Percentiles rank a stretch among this genome's conserved stretches.
phyloP scores from a whole-genome alignment of 1,140 invertebrate species.

The Drosophila nannoptera region DNA sequence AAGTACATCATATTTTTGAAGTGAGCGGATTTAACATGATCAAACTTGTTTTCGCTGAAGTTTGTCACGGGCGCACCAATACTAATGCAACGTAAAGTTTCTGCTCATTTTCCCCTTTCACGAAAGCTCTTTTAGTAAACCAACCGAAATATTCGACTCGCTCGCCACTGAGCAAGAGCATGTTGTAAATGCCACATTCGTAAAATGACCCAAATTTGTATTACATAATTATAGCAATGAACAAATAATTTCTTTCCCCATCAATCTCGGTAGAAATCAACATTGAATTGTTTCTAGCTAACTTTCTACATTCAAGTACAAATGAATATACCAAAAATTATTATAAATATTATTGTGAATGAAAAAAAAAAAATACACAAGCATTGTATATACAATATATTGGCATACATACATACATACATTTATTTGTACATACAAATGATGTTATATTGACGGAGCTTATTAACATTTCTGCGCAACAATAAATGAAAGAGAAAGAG shows the following conservation, averaged over 20 bases:
- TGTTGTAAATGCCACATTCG: constrained; percentile 71
- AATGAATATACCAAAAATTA: not conserved
- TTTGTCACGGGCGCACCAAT: constrained; percentile 40
- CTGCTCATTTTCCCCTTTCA: constrained; percentile 68
- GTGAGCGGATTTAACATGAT: constrained; percentile 43
- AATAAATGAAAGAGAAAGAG: constrained; percentile 55
- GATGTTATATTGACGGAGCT: constrained; percentile 33
- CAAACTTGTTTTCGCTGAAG: constrained; percentile 63
- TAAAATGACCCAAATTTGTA: constrained; percentile 76
- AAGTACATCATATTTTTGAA: constrained; percentile 52
- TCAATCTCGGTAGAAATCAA: constrained; percentile 17
- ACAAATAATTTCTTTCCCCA: constrained; percentile 39
- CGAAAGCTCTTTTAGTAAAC: constrained; percentile 70
- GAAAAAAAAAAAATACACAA: no score
- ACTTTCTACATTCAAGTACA: constrained; percentile 9
- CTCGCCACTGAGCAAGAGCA: constrained; percentile 47
- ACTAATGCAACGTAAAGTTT: constrained; percentile 40
- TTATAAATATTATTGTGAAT: no score
- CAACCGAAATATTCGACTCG: constrained; percentile 56
- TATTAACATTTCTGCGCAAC: constrained; percentile 61
- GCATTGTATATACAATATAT: no score
- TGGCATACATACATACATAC: constrained; percentile 20
- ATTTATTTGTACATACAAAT: constrained; percentile 18
- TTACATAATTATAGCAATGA: constrained; percentile 69
- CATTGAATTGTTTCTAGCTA: constrained; percentile 8